Evolutionary conservation across 2,797 vertebrate species (phyloP).

Genomic region (Sternotherus odoratus): DNA sequence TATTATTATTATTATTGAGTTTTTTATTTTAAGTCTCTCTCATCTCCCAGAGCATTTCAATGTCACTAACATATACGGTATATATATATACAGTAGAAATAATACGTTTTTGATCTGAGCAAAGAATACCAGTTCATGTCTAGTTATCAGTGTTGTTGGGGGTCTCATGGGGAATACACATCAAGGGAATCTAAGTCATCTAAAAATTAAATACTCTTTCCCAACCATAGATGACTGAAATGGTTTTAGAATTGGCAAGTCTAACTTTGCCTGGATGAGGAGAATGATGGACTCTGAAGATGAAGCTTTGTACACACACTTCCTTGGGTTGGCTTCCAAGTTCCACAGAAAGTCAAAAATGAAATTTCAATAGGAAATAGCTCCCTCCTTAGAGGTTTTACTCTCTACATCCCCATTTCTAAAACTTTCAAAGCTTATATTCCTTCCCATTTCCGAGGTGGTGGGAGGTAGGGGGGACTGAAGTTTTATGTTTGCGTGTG

Average conservation of each 20-base stretch:
- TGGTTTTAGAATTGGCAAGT: background rate
- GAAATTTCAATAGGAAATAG: background rate
- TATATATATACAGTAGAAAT: too few species aligned
- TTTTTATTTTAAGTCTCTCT: too few species aligned
- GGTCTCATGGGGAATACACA: background rate
- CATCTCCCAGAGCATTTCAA: too few species aligned
- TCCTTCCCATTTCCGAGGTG: background rate
- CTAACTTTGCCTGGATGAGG: background rate
- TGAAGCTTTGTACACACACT: background rate
- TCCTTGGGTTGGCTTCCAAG: background rate
- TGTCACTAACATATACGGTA: too few species aligned
- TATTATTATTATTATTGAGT: too few species aligned
- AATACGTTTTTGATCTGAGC: accelerated
- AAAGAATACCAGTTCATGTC: background rate
- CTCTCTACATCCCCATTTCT: background rate
- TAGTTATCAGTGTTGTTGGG: background rate
- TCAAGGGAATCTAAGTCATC: background rate
- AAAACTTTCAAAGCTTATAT: background rate
- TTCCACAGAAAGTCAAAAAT: background rate
- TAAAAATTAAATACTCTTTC: background rate
- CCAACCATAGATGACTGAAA: background rate
- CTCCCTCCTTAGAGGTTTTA: background rate
- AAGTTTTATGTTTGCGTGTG: background rate
- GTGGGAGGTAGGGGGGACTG: background rate
- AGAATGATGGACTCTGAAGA: background rate